Evolutionary conservation across 1,140 invertebrate species (phyloP).

Genomic region (Neodiprion virginianus): DNA sequence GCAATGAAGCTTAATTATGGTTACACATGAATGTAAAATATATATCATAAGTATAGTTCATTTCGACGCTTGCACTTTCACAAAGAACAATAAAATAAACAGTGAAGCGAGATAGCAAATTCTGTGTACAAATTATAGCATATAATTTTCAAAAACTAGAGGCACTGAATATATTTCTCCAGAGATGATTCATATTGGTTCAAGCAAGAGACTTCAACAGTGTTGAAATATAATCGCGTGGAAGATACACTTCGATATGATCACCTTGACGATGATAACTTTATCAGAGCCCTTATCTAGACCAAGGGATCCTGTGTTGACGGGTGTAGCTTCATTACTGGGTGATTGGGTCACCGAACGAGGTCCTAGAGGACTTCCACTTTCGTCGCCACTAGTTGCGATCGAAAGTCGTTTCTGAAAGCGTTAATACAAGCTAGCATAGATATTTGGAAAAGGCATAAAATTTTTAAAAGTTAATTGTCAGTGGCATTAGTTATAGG

Average conservation of each 20-base stretch:
- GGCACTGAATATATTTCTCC: too few species aligned
- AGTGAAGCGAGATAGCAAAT: too few species aligned
- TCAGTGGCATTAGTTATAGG: not conserved
- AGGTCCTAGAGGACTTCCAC: slow-evolving; percentile 55
- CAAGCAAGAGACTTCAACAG: too few species aligned
- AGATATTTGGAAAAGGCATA: not conserved
- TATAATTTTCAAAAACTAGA: too few species aligned
- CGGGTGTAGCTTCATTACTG: slow-evolving; percentile 51
- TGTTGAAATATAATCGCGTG: too few species aligned
- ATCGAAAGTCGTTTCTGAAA: slow-evolving; percentile 67
- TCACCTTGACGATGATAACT: slow-evolving; percentile 66
- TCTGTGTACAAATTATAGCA: too few species aligned
- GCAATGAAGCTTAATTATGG: too few species aligned
- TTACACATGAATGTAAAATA: too few species aligned
- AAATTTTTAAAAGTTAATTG: not conserved
- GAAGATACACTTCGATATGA: not conserved
- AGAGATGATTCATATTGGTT: too few species aligned
- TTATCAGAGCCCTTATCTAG: slow-evolving; percentile 60
- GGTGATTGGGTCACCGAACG: slow-evolving; percentile 56
- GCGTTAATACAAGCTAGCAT: slow-evolving; percentile 8
- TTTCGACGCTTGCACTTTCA: too few species aligned
- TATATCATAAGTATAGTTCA: too few species aligned
- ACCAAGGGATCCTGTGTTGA: slow-evolving; percentile 52
- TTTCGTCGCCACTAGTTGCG: slow-evolving; percentile 66
- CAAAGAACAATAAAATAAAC: too few species aligned